Conservation (phyloP, 1,140 invertebrate genomes). For the Papilio helenus region DNA sequence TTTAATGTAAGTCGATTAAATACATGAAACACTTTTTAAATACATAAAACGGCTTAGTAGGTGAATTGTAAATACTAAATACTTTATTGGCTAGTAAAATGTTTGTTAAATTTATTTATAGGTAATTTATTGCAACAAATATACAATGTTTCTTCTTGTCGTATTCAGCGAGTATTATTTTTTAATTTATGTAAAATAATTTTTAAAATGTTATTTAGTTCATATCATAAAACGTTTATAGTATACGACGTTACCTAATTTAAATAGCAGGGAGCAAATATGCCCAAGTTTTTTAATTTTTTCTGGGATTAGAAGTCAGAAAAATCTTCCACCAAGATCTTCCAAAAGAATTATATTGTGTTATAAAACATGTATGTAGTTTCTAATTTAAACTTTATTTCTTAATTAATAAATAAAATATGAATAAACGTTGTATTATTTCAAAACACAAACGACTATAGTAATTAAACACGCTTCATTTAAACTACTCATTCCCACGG, state of each 20-base stretch:
- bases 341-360: not conserved
- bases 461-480: not conserved
- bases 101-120: slow-evolving; percentile 22
- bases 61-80: slow-evolving; percentile 48
- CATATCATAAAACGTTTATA: not conserved
- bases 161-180: not conserved
- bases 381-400: not conserved
- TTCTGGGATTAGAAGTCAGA: not conserved
- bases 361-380: not conserved
- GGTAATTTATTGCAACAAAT: slow-evolving; percentile 20
- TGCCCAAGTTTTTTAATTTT: not conserved
- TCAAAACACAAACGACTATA: not conserved
- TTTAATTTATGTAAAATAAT: not conserved
- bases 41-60: slow-evolving; percentile 33
- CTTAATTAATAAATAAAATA: slow-evolving; percentile 6
- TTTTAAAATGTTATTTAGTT: not conserved
- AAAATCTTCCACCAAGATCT: slow-evolving; percentile 10
- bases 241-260: not conserved
- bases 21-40: slow-evolving; percentile 14
- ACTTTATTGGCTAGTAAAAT: slow-evolving; percentile 38
- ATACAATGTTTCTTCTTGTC: not conserved
- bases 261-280: not conserved
- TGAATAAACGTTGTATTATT: not conserved
- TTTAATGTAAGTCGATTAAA: slow-evolving; percentile 62
- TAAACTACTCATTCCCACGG: not conserved